Conservation (phyloP, 2,113 vertebrate species). For the Callipepla squamata region DNA sequence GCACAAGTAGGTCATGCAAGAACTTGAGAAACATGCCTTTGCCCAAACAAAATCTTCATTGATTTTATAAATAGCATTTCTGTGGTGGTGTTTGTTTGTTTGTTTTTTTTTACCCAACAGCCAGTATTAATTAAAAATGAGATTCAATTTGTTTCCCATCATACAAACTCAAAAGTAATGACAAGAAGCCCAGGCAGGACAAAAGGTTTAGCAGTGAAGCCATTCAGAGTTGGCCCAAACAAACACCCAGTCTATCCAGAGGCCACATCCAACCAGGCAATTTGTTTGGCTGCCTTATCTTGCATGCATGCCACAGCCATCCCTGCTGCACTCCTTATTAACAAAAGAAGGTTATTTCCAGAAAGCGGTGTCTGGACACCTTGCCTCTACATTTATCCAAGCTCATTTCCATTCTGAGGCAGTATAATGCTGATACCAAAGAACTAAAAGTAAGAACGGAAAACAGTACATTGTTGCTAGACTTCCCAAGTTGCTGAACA, state of each 20-base stretch:
- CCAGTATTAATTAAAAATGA: background rate
- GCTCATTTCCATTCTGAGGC: background rate
- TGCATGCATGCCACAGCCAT: background rate
- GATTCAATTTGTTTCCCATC: background rate
- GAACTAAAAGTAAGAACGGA: background rate
- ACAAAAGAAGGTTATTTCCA: background rate
- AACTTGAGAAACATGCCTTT: background rate
- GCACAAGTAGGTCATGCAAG: background rate
- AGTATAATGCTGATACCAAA: background rate
- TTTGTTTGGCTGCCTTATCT: background rate
- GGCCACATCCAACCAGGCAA: background rate
- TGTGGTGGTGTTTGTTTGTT: no score
- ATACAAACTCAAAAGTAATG: background rate
- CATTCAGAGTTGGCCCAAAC: background rate
- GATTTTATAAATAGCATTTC: background rate
- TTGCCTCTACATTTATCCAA: background rate
- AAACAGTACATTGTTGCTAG: background rate
- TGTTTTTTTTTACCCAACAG: background rate
- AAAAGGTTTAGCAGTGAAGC: background rate
- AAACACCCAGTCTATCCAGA: background rate
- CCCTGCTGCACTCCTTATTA: accelerated
- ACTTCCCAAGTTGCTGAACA: background rate
- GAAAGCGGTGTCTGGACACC: background rate
- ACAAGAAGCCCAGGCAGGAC: background rate
- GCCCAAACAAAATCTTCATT: background rate